A percentile compares a stretch with the other conserved stretches of the same genome.
phyloP scores from a whole-genome alignment of 1,140 invertebrate species.

The honey bee (Apis mellifera) region Amel_HAv3.1 CM009938.2:11682001-11682500 shows the following conservation, averaged over 20 bases:
- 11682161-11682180: constrained; percentile 13
- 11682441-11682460: constrained; percentile 33
- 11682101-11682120: constrained; percentile 3
- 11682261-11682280: constrained; percentile 23
- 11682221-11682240: not conserved
- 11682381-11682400: constrained; percentile 14
- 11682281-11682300: constrained; percentile 30
- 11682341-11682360: constrained; percentile 36
- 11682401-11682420: constrained; percentile 39
- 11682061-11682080: not conserved
- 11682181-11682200: constrained; percentile 11
- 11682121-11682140: not conserved
- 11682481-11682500: constrained; percentile 50
- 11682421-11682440: constrained; percentile 26
- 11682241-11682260: not conserved
- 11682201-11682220: constrained; percentile 8
- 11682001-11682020: constrained; percentile 9
- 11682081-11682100: constrained; percentile 43
- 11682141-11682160: not conserved
- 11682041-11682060: not conserved
- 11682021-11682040: constrained; percentile 1
- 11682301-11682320: constrained; percentile 1
- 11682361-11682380: constrained; percentile 34
- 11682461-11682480: constrained; percentile 52
- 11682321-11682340: constrained; percentile 8